Evolutionary conservation across 1,140 invertebrate genomes (phyloP), one percentile per base, ranked within the genome.

Genomic region (Belonocnema kinseyi): DNA sequence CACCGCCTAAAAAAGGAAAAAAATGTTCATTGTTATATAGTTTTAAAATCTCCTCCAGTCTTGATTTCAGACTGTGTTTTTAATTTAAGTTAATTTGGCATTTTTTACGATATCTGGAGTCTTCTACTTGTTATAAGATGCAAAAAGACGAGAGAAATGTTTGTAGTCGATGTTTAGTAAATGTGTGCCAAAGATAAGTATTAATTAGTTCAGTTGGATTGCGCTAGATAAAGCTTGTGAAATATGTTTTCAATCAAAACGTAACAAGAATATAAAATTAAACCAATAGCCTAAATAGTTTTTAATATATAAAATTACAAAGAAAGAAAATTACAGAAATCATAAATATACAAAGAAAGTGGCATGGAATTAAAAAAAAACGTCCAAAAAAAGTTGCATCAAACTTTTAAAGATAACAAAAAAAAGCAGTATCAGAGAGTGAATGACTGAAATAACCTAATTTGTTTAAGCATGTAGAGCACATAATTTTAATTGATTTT

Each of bases 1-100:
- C 40, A 86, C 84, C 61, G 88, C 79, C 90, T 91, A 71, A 17
- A 85, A 88, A 78, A 82, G 78, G 74, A n/a, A 82, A 82, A 72
- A 77, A 50, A 77, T 26, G 52, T 17, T 73, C 33, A 53, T n/a
- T 76, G 51, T n/a, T 74, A 80, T 56, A 61, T 73, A 40, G 50
- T 61, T 71, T 16, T 26, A 17, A 75, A 40, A 46, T 66, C 14
- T 66, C 50, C 14, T 72, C 17, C 11, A 16, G 8, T 3, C 53
- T 50, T 53, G 3, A 40, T 56, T 56, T 14, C 75, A 76, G 73
- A 73, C 71, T 19, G 70, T 21, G 13, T 72, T 46, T 71, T 46
- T 66, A 72, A 26, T 26, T 72, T 77, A 54, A 78, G 56, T 56
- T 50, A n/a, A 50, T 72, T 46, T 13, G 70, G 14, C 78, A 73